A percentile compares a stretch with the other conserved stretches of the same genome.
Evolutionary conservation across 2,797 vertebrate genomes (phyloP).

Genomic region (Trichosurus vulpecula): DNA sequence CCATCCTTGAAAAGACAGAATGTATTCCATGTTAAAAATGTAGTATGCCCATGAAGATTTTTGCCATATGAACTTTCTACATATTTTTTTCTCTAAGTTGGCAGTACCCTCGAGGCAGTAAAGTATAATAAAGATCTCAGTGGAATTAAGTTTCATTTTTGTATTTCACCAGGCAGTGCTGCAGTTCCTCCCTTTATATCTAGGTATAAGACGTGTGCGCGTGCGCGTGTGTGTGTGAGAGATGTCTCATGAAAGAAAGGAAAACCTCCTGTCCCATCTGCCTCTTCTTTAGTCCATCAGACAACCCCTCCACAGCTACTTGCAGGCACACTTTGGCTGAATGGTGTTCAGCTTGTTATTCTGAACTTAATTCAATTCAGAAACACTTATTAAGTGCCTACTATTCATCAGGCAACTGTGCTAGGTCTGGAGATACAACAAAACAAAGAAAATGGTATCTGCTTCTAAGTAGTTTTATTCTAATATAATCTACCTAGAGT

Average conservation of each 20-base stretch:
- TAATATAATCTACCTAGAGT: not conserved
- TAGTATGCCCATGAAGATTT: not conserved
- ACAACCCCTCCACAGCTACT: not conserved
- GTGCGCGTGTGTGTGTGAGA: not conserved
- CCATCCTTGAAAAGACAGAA: conserved; percentile 3
- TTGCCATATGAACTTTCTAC: not conserved
- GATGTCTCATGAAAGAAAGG: not conserved
- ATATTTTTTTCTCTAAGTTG: not conserved
- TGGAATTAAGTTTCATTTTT: not conserved
- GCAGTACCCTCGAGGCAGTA: not conserved
- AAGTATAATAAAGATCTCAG: not conserved
- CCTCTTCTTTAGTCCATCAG: not conserved
- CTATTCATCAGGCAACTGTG: not conserved
- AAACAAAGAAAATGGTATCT: not conserved
- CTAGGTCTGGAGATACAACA: not conserved
- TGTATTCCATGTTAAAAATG: not conserved
- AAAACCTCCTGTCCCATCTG: not conserved
- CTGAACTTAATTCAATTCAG: not conserved
- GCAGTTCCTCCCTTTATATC: conserved; percentile 2
- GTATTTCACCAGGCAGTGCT: not conserved
- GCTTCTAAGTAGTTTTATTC: not conserved
- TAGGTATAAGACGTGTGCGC: not conserved
- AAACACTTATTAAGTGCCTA: not conserved
- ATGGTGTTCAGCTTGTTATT: not conserved
- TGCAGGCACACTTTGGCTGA: not conserved